Evolutionary conservation across 2,113 vertebrate species (phyloP), one percentile per base, ranked within the genome.

Genomic region (Brachionichthys hirsutus): DNA sequence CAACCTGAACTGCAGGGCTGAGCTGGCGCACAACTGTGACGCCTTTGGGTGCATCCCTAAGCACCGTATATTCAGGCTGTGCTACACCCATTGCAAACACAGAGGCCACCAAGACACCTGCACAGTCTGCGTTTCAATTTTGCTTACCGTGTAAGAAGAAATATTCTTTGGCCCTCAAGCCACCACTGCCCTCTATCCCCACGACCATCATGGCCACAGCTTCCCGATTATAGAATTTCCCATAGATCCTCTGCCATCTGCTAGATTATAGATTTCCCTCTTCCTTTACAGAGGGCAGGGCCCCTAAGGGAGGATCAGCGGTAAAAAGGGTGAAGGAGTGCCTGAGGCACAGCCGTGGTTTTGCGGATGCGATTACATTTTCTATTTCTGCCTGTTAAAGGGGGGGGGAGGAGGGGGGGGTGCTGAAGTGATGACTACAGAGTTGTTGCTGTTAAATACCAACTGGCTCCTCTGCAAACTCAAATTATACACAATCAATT

Each of bases 231-330:
- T 74, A 84, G 81, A 85, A 81, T 88, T 87, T 89, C 87, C 73
- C 85, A 88, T 88, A 88, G 90, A 90, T 90, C 75, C 73, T 67
- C 64, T 83, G 78, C 90, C 89, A 90, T 91, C 86, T 90, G 89
- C 82, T 81, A 84, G 88, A 90, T 90, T 91, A 91, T 88, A 88
- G 89, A 91, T 89, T 83, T 82, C 71, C 64, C 80, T 84, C 70
- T 84, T 85, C 64, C 84, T 84, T 86, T 68, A 70, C 71, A 82
- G 82, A 86, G 80, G 80, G 49, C 80, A 62, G 22, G 47, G 78
- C 76, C 87, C 89, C 90, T 84, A 15, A 62, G 86, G 91, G 89
- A 89, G 84, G 87, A 84, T 86, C 84, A 85, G 62, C 34, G 22
- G 85, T 83, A 81, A 85, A 85, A 89, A 83, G 87, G 83, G 85